Percentiles rank a stretch among this genome's conserved stretches.
phyloP scores from a whole-genome alignment of 2,113 vertebrate genomes.

The Urocynchramus pylzowi region DNA sequence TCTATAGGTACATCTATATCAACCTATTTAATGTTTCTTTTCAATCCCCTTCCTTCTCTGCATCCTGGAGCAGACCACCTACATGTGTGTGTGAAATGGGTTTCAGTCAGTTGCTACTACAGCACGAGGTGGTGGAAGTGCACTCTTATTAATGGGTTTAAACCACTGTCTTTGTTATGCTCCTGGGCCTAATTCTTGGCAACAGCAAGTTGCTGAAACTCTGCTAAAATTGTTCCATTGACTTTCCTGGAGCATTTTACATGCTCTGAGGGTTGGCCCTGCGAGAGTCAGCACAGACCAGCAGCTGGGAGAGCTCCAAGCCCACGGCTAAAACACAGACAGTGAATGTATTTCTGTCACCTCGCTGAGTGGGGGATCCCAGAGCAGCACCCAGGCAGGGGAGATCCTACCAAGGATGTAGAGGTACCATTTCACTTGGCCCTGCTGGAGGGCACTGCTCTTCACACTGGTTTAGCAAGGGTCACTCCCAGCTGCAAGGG shows the following conservation, averaged over 20 bases:
- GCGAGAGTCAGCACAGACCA: rapidly evolving
- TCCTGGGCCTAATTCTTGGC: background rate
- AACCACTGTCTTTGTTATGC: background rate
- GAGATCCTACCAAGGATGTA: background rate
- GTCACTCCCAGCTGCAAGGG: background rate
- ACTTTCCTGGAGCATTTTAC: background rate
- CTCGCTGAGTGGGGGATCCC: rapidly evolving
- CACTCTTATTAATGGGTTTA: background rate
- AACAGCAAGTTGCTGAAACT: background rate
- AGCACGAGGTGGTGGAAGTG: background rate
- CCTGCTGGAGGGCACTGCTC: background rate
- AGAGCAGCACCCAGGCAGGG: background rate
- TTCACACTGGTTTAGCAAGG: background rate
- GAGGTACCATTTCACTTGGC: background rate
- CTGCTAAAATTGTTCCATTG: background rate
- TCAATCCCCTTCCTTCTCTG: background rate
- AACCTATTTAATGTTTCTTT: background rate
- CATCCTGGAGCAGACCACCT: background rate
- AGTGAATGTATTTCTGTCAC: background rate
- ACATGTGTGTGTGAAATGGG: background rate
- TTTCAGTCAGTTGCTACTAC: background rate
- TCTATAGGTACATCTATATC: background rate
- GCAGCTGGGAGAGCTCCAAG: background rate
- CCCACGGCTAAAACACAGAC: rapidly evolving
- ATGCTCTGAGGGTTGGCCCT: background rate